Conservation (phyloP, 2,797 vertebrate genomes). For the Alectoris magna region DNA sequence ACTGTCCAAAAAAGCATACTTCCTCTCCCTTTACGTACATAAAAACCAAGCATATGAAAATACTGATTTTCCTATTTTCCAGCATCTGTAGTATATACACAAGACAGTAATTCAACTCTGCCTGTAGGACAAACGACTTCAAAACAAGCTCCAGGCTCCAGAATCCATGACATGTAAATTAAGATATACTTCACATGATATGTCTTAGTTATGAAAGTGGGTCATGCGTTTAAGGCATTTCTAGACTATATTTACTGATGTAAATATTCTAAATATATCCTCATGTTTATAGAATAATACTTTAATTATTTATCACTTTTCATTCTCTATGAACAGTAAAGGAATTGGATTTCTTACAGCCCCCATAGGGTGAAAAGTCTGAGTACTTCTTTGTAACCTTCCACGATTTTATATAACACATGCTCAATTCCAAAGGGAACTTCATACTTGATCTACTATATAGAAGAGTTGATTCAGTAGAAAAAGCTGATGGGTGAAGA, state of each 20-base stretch:
- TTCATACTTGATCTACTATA: neutral
- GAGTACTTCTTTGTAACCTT: neutral
- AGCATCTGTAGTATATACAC: neutral
- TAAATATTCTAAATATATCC: slow-evolving; percentile 45
- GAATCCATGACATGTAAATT: slow-evolving; percentile 41
- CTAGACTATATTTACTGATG: neutral
- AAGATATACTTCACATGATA: slow-evolving; percentile 24
- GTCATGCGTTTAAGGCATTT: slow-evolving; percentile 46
- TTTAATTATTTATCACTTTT: slow-evolving; percentile 37
- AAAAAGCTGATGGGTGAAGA: neutral
- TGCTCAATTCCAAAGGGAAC: neutral
- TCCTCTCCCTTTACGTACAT: neutral
- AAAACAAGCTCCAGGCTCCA: slow-evolving; percentile 23
- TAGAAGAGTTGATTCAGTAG: neutral
- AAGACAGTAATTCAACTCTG: neutral
- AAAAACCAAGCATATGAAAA: neutral
- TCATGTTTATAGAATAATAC: slow-evolving; percentile 5
- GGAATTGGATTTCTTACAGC: neutral
- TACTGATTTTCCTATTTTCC: neutral
- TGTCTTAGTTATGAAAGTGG: slow-evolving; percentile 47
- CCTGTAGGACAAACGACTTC: neutral
- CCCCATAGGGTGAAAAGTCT: neutral
- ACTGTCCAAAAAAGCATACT: neutral
- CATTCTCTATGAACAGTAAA: neutral
- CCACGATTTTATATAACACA: neutral